Percentiles rank a stretch among this genome's conserved stretches.
These are phyloP conservation scores for Balearica regulorum DNA, from an alignment of 2,797 vertebrate genomes.

Conservation along the genomic window DNA sequence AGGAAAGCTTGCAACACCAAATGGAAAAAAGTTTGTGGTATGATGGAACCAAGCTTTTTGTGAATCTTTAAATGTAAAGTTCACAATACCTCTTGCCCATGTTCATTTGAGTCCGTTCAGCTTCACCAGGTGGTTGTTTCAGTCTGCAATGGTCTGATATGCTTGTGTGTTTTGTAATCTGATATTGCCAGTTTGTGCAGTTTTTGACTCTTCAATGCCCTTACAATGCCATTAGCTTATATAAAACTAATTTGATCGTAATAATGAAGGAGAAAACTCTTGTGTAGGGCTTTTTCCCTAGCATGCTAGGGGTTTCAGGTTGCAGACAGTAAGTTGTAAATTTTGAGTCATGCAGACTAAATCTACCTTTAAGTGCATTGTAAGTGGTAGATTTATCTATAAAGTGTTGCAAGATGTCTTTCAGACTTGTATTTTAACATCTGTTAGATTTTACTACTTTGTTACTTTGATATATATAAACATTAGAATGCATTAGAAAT, in stretches of 20 bases:
- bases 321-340: background rate
- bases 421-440: background rate
- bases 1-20: background rate
- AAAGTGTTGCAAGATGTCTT: background rate
- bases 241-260: background rate
- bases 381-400: background rate
- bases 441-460: rapidly evolving
- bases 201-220: background rate
- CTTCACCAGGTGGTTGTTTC: background rate
- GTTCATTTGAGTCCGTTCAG: background rate
- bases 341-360: background rate
- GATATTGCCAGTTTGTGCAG: background rate
- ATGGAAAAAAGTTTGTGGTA: background rate
- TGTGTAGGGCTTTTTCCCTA: background rate
- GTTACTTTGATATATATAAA: background rate
- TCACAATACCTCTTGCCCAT: background rate
- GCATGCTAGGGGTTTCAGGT: background rate
- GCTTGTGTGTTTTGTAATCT: background rate
- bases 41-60: background rate
- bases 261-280: background rate
- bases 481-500: background rate
- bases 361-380: background rate
- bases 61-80: background rate
- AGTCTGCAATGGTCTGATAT: background rate
- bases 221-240: background rate